Evolutionary conservation across 2,797 vertebrate species (phyloP).

Genomic region (Meda fulgida): DNA sequence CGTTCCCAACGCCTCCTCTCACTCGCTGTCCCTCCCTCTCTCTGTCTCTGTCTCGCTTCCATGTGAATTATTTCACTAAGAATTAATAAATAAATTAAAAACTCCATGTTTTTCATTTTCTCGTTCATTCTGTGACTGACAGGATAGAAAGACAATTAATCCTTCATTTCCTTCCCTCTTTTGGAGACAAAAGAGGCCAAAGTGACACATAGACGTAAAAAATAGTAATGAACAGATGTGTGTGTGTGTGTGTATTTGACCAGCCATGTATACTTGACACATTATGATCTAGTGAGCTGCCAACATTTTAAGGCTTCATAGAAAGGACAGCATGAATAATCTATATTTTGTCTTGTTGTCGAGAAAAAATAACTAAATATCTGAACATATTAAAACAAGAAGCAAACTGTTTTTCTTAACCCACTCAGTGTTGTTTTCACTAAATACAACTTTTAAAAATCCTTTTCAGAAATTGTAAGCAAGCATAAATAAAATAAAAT

Average conservation of each 20-base stretch:
- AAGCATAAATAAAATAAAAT: background rate
- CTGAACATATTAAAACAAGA: background rate
- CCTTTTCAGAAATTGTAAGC: background rate
- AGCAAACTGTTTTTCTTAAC: too few species aligned
- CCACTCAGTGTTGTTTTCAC: background rate
- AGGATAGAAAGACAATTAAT: conserved; percentile 77
- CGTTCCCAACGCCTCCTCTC: conserved; percentile 71
- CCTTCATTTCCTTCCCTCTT: conserved; percentile 44
- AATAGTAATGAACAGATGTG: background rate
- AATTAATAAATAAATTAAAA: conserved; percentile 20
- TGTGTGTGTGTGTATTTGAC: background rate
- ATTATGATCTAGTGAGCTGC: background rate
- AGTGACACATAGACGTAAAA: conserved; percentile 48
- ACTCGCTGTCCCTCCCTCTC: conserved; percentile 1
- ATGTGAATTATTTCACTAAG: conserved; percentile 76
- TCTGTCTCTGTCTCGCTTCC: conserved; percentile 33
- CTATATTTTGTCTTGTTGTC: background rate
- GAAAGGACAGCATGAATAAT: background rate
- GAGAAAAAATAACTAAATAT: background rate
- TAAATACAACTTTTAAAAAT: too few species aligned
- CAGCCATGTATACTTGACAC: background rate
- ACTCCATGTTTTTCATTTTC: conserved; percentile 50
- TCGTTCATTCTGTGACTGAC: conserved; percentile 69
- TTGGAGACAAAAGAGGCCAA: conserved; percentile 64
- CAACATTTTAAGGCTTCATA: background rate